These are phyloP conservation scores for Cyanoderma ruficeps DNA, from an alignment of 2,113 vertebrate species.

Conservation along the genomic window DNA sequence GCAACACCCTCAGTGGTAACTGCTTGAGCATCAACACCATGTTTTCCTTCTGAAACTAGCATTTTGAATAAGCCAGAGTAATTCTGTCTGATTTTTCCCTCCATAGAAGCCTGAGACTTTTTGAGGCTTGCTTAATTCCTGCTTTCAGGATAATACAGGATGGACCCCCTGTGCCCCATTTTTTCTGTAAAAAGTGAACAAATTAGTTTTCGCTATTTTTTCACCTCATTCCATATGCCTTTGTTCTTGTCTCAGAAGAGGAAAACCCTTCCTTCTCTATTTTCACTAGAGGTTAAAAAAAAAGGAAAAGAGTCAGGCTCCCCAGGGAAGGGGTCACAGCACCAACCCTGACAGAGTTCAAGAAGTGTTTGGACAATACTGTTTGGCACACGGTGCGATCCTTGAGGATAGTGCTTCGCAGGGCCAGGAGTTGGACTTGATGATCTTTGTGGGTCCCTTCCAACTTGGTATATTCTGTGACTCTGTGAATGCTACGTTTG, in stretches of 20 bases:
- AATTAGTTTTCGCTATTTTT: not conserved
- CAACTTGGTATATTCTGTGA: not conserved
- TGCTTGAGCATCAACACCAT: not conserved
- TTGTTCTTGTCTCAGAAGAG: not conserved
- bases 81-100: not conserved
- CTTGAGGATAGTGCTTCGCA: not conserved
- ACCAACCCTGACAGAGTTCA: not conserved
- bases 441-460: not conserved
- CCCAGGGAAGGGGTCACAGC: not conserved
- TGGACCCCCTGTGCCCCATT: not conserved
- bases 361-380: not conserved
- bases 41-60: not conserved
- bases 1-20: not conserved
- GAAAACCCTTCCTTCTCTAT: not conserved
- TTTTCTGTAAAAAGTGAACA: not conserved
- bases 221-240: not conserved
- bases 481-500: not conserved
- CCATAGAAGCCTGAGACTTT: not conserved
- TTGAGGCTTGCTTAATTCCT: not conserved
- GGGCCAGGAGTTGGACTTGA: not conserved
- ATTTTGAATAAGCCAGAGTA: not conserved
- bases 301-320: not conserved
- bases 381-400: not conserved
- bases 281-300: not conserved
- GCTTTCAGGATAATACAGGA: not conserved